These are phyloP conservation scores for Alauda arvensis DNA, from an alignment of 2,797 vertebrate species.

Conservation along the genomic window DNA sequence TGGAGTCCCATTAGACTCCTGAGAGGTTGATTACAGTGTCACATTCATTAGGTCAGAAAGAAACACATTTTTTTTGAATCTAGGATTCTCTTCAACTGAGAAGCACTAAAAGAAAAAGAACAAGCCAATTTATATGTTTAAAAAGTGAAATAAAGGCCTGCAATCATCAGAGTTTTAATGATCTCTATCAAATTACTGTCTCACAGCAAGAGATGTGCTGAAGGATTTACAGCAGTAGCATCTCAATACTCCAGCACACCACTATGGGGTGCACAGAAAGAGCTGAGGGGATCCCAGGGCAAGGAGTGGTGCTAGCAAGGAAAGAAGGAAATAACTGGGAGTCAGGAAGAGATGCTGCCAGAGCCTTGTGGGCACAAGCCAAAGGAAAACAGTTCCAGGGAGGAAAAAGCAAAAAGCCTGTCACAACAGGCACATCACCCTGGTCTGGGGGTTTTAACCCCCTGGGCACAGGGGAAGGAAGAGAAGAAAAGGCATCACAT, in stretches of 20 bases:
- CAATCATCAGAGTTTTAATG: neutral
- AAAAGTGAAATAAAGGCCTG: neutral
- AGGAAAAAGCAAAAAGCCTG: neutral
- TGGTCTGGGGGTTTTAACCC: accelerated
- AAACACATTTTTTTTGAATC: neutral
- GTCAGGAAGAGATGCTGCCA: neutral
- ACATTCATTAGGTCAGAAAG: neutral
- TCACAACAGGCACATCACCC: neutral
- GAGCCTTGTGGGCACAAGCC: neutral
- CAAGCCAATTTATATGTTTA: neutral
- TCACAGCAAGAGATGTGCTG: neutral
- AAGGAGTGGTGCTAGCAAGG: neutral
- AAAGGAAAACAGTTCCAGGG: neutral
- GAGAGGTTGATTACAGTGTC: neutral
- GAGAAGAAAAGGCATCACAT: neutral
- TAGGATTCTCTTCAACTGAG: neutral
- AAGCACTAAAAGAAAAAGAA: neutral
- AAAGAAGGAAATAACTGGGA: neutral
- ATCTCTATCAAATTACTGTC: neutral
- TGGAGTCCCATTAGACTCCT: neutral
- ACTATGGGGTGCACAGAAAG: neutral
- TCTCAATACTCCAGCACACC: neutral
- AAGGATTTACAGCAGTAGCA: neutral
- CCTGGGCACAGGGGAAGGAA: accelerated
- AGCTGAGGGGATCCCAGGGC: neutral